These are phyloP conservation scores for Cryptus viduatorius DNA, from an alignment of 2,888 invertebrate genomes.

Conservation along the genomic window DNA sequence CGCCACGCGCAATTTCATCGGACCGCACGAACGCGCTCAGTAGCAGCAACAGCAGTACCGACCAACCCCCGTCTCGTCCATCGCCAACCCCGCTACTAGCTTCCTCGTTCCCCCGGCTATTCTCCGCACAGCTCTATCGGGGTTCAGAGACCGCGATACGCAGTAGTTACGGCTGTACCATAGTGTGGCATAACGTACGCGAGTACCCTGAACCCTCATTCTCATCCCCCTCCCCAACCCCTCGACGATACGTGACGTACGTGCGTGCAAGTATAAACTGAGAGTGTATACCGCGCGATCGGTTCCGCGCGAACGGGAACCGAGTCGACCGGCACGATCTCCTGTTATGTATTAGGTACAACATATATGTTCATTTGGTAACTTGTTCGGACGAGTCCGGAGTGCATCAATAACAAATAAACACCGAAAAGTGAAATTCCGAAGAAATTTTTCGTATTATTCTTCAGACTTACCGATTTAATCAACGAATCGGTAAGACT, in stretches of 20 bases:
- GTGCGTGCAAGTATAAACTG: constrained; percentile 42
- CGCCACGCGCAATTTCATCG: constrained; percentile 71
- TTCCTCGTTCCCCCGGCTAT: constrained; percentile 53
- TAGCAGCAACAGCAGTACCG: constrained; percentile 32
- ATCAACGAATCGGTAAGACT: too few species aligned
- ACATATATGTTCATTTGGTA: constrained; percentile 19
- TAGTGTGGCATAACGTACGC: constrained; percentile 58
- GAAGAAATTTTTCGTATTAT: not conserved
- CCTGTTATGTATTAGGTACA: constrained; percentile 49
- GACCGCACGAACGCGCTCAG: constrained; percentile 61
- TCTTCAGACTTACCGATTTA: too few species aligned
- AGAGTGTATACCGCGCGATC: constrained; percentile 47
- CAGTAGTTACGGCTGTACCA: constrained; percentile 54
- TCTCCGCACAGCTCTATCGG: constrained; percentile 59
- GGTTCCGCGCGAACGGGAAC: constrained; percentile 60
- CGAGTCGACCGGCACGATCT: constrained; percentile 62
- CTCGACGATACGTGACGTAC: constrained; percentile 63
- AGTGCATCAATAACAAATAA: not conserved
- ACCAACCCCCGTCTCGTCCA: constrained; percentile 46
- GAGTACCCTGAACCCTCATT: constrained; percentile 26
- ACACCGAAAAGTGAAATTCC: not conserved
- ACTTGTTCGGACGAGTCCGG: constrained; percentile 8
- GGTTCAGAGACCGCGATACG: constrained; percentile 62
- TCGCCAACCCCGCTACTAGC: constrained; percentile 44
- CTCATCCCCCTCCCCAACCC: constrained; percentile 16